Evolutionary conservation across 1,140 invertebrate genomes (phyloP), one percentile per base, ranked within the genome.

Genomic region (Calosoma granatense): DNA sequence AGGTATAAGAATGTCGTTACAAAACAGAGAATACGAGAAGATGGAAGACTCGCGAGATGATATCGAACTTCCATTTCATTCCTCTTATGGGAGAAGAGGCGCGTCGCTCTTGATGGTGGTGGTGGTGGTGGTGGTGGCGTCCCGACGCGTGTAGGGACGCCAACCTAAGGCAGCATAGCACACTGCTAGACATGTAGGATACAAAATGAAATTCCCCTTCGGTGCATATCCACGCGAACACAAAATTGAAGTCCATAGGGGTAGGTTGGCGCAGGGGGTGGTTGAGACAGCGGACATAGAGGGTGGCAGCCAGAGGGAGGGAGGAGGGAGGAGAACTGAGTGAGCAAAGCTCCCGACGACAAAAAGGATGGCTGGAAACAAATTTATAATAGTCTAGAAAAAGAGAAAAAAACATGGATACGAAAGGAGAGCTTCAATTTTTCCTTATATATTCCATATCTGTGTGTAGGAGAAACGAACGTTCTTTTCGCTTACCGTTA

Each of bases 191-290:
- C 60, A 64, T 64, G 64, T 65, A 64, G 64, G 65, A 68, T 68
- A 66, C 64, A 68, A 68, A 66, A 68, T 68, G 66, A 66, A 68
- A 68, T 68, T 66, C 66, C 61, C 66, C 63, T 60, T 60, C 60
- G 60, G 60, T 64, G 63, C 62, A 66, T 63, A 64, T 64, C 62
- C 61, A 63, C 61, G 62, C 63, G 63, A 60, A 63, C 65, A 63
- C 64, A 65, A 67, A 67, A 66, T 67, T 67, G 65, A 67, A 67
- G 65, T 67, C 65, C 65, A 64, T 61, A 64, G 64, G 63, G 65
- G 60, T 60, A 63, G 60, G 62, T n/a, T n/a, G n/a, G n/a, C n/a
- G n/a, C n/a, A n/a, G n/a, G n/a, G n/a, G n/a, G n/a, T n/a, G n/a
- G n/a, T n/a, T n/a, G n/a, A n/a, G n/a, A n/a, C n/a, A n/a, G n/a